These are phyloP conservation scores for Megathymus violae DNA, from an alignment of 1,140 invertebrate genomes.

Conservation along the genomic window DNA sequence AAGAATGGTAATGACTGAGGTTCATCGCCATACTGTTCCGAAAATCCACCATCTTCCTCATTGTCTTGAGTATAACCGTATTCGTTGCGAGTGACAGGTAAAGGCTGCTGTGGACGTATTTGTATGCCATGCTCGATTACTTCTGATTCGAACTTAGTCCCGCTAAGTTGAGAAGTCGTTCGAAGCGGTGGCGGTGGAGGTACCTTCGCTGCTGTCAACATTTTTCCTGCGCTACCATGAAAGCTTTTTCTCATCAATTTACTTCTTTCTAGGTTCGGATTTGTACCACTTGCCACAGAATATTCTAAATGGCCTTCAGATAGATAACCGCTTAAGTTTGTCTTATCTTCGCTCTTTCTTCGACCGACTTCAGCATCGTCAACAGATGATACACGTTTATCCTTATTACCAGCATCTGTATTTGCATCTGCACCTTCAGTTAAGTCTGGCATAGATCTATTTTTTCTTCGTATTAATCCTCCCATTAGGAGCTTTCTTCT, in stretches of 20 bases:
- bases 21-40: conserved; percentile 84
- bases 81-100: conserved; percentile 66
- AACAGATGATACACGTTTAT: conserved; percentile 85
- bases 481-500: conserved; percentile 94
- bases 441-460: conserved; percentile 95
- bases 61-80: conserved; percentile 68
- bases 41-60: conserved; percentile 76
- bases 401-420: conserved; percentile 64
- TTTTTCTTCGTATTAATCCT: conserved; percentile 93
- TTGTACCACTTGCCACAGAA: conserved; percentile 83
- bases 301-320: conserved; percentile 94
- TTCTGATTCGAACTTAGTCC: conserved; percentile 86
- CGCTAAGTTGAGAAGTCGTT: conserved; percentile 93
- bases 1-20: conserved; percentile 87
- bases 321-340: conserved; percentile 90
- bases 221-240: conserved; percentile 92
- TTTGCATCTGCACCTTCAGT: conserved; percentile 87
- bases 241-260: conserved; percentile 95
- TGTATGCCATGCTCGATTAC: conserved; percentile 83
- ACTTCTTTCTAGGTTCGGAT: conserved; percentile 93
- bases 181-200: conserved; percentile 93
- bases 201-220: conserved; percentile 92
- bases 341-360: conserved; percentile 84
- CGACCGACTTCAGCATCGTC: conserved; percentile 90
- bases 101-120: conserved; percentile 81